phyloP scores from a whole-genome alignment of 2,888 invertebrate genomes.

The Theretra japonica region DNA sequence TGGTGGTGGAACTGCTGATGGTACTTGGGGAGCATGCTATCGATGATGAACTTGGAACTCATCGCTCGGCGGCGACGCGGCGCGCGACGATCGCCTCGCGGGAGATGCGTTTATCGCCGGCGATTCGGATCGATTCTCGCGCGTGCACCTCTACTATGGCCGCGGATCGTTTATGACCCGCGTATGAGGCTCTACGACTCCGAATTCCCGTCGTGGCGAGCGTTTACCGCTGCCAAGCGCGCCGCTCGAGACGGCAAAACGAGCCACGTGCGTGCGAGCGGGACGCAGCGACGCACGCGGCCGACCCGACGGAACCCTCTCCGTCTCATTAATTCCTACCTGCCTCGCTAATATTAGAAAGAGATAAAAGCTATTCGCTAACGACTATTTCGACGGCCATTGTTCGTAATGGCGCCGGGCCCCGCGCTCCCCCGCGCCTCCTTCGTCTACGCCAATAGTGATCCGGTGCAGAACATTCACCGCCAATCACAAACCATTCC shows the following conservation, averaged over 20 bases:
- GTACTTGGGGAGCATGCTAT: constrained; percentile 99
- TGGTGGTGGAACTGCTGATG: constrained; percentile 89
- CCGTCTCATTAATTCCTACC: constrained; percentile 84
- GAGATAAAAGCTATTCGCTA: constrained; percentile 85
- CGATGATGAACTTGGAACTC: constrained; percentile 98
- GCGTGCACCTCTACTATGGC: constrained; percentile 86
- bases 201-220: constrained; percentile 89
- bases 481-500: constrained; percentile 85
- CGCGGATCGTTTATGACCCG: constrained; percentile 94
- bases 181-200: constrained; percentile 94
- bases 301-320: constrained; percentile 76
- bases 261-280: constrained; percentile 74
- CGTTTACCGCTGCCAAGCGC: constrained; percentile 82
- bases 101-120: constrained; percentile 84
- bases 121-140: constrained; percentile 85
- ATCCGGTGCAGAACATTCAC: constrained; percentile 84
- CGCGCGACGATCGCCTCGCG: constrained; percentile 84
- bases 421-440: constrained; percentile 73
- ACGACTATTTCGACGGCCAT: constrained; percentile 82
- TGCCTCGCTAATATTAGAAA: constrained; percentile 84
- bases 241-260: constrained; percentile 82
- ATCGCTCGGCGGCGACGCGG: constrained; percentile 89
- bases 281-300: constrained; percentile 61
- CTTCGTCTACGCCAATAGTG: constrained; percentile 82
- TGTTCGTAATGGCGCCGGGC: constrained; percentile 82